Evolutionary conservation across 2,113 vertebrate species (phyloP).

Genomic region (Hypomesus transpacificus): DNA sequence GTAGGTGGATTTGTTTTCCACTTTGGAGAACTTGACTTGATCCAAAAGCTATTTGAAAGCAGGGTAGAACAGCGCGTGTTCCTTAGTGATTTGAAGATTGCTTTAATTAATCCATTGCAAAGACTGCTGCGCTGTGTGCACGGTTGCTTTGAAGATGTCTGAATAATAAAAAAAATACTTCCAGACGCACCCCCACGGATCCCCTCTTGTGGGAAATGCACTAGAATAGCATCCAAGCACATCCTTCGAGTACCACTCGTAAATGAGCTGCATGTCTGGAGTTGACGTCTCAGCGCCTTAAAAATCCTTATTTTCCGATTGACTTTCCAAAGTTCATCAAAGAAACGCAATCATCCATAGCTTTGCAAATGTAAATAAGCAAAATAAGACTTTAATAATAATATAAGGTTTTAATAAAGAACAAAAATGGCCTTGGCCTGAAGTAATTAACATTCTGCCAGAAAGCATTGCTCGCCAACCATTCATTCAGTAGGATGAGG

Average conservation of each 20-base stretch:
- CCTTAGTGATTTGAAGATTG: constrained; percentile 32
- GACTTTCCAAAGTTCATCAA: background rate
- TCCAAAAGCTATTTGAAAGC: constrained; percentile 37
- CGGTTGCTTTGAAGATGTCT: constrained; percentile 49
- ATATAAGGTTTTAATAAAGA: no score
- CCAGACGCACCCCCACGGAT: constrained; percentile 25
- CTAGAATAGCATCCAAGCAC: constrained; percentile 28
- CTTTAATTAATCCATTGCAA: constrained; percentile 56
- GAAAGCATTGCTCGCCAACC: no score
- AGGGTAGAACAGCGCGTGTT: constrained; percentile 29
- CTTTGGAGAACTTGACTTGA: constrained; percentile 52
- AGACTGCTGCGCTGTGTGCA: constrained; percentile 19
- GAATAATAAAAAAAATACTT: constrained; percentile 43
- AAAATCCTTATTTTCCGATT: background rate
- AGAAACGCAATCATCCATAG: background rate
- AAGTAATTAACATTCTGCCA: no score
- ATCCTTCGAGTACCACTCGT: constrained; percentile 24
- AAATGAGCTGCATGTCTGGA: background rate
- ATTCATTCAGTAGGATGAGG: no score
- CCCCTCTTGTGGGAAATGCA: constrained; percentile 33
- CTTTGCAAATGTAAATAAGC: background rate
- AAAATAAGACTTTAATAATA: no score
- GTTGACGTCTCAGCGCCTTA: background rate
- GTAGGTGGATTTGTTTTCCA: constrained; percentile 46
- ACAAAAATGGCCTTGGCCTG: no score